Evolutionary conservation across 23 tunicate genomes (phyloP), one percentile per base, ranked within the genome.

Genomic region (Corella eumyota): DNA sequence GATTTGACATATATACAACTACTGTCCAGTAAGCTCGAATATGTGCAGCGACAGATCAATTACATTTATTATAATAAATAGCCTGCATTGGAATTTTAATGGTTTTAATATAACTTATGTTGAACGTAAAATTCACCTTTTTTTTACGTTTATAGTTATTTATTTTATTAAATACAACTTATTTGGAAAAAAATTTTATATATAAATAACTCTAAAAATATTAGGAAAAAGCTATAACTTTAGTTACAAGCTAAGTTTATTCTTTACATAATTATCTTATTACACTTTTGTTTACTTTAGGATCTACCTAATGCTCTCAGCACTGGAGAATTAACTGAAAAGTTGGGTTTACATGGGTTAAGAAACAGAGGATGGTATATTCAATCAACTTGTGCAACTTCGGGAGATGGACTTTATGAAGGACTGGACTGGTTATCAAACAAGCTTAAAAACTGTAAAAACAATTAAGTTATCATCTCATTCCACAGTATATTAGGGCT

Each of bases 351-450:
- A 4, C 45, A 75, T 24, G 23, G 25, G 20, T 15, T 81, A 69
- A 2, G 68, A 30, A 56, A 54, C 4, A 33, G 91, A 44, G 0
- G 57, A 1, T 81, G 91, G 80, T 81, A 36, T 61, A 59, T 81
- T 6, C 80, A 81, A 34, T 52, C 80, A 5, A 66, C 91, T 23
- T 81, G 91, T 65, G 91, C 91, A 19, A 81, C 91, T 29, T 50
- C 60, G 0, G 91, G 80, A 6, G 91, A 81, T 0, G 91, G 91
- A 30, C 61, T 81, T 2, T 81, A 81, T 62, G 91, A 81, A 65
- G 91, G 91, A 4, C 74, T 81, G 20, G 91, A 81, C 61, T 81
- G 91, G 91, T 55, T 81, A 5, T 74, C 91, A 7, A 56, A 29
- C 1, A 19, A 66, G 46, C 50, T 81, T 9, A 63, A 74, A 45